Evolutionary conservation across 2,888 invertebrate species (phyloP).

Genomic region (Actias luna): DNA sequence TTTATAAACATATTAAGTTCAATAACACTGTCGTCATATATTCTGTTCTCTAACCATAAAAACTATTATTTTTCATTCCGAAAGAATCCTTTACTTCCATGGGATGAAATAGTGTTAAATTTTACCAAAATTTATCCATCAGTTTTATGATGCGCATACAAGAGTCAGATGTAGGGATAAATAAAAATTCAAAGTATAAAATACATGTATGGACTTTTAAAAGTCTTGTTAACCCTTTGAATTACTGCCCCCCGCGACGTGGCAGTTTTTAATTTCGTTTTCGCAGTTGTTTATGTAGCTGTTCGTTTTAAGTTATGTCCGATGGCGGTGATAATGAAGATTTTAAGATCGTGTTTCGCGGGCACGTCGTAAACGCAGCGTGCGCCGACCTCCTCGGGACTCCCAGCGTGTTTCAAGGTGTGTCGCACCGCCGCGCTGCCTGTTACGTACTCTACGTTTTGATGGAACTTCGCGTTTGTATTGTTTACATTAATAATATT

Average conservation of each 20-base stretch:
- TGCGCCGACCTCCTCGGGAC: slow-evolving; percentile 35
- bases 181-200: no score
- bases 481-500: slow-evolving; percentile 41
- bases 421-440: slow-evolving; percentile 26
- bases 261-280: slow-evolving; percentile 13
- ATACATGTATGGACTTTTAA: no score
- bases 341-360: slow-evolving; percentile 60
- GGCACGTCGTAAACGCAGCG: slow-evolving; percentile 56
- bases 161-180: no score
- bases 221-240: not conserved
- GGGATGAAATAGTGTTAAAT: no score
- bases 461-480: slow-evolving; percentile 36
- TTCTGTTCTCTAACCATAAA: no score
- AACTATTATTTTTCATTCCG: no score
- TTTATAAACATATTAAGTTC: no score
- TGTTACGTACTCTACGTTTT: slow-evolving; percentile 32
- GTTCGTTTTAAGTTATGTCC: slow-evolving; percentile 47
- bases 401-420: slow-evolving; percentile 18
- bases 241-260: not conserved
- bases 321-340: slow-evolving; percentile 64
- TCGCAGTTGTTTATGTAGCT: slow-evolving; percentile 50
- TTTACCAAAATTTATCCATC: no score
- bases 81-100: no score
- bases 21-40: no score
- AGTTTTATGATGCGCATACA: no score